Evolutionary conservation across 2,888 invertebrate genomes (phyloP).

Genomic region (Leuctra nigra): DNA sequence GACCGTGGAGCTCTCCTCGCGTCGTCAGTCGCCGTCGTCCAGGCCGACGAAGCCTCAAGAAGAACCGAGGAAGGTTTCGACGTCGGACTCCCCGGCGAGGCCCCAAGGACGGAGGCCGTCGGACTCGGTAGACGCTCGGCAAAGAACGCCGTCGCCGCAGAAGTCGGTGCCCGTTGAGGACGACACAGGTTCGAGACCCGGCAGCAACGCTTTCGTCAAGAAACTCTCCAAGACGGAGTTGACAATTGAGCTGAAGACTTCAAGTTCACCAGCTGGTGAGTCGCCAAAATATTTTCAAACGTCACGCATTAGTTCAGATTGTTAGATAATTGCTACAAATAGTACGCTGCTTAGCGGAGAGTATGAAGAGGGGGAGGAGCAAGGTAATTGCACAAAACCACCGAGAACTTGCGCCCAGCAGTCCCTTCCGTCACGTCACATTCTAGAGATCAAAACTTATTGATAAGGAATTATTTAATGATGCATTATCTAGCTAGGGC

Average conservation of each 20-base stretch:
- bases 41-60: neutral
- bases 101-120: slow-evolving; percentile 12
- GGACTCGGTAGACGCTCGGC: neutral
- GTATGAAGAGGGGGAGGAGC: too few species aligned
- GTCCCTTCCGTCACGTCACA: too few species aligned
- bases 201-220: slow-evolving; percentile 6
- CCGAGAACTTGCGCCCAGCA: too few species aligned
- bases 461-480: too few species aligned
- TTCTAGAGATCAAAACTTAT: too few species aligned
- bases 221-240: slow-evolving; percentile 26
- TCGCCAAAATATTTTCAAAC: too few species aligned
- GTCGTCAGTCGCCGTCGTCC: neutral
- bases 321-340: too few species aligned
- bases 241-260: slow-evolving; percentile 25
- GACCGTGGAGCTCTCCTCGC: neutral
- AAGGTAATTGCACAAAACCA: too few species aligned
- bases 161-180: neutral
- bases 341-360: too few species aligned
- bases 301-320: too few species aligned
- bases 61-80: neutral
- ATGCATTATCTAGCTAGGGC: too few species aligned
- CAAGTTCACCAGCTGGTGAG: neutral
- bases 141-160: neutral
- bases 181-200: neutral
- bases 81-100: neutral